phyloP scores from a whole-genome alignment of 2,113 vertebrate genomes.

The Seriola quinqueradiata region DNA sequence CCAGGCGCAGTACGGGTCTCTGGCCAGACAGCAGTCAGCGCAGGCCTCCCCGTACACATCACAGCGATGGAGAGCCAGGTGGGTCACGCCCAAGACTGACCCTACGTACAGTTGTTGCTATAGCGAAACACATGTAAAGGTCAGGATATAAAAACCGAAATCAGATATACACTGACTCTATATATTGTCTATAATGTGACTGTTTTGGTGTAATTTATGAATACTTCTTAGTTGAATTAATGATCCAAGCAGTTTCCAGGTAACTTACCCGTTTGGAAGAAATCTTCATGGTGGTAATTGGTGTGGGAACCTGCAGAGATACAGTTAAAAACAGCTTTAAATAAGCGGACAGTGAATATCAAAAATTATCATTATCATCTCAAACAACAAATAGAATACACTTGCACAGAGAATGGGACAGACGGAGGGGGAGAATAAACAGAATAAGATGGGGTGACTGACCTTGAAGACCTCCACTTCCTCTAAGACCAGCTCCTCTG shows the following conservation, averaged over 20 bases:
- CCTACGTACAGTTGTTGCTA: constrained; percentile 99
- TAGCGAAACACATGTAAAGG: constrained; percentile 42
- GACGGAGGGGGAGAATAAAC: background rate
- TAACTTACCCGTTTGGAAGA: constrained; percentile 94
- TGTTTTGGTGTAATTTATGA: background rate
- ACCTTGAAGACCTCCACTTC: constrained; percentile 99
- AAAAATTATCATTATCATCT: background rate
- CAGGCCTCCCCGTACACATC: constrained; percentile 95
- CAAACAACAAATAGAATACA: background rate
- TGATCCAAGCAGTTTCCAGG: background rate
- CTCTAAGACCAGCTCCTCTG: constrained; percentile 96
- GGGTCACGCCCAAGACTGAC: constrained; percentile 92
- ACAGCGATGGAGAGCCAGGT: constrained; percentile 96
- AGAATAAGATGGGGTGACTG: background rate
- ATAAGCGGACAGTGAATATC: background rate
- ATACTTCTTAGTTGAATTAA: background rate
- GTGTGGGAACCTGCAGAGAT: constrained; percentile 88
- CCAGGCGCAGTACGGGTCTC: constrained; percentile 98
- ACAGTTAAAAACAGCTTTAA: constrained; percentile 4
- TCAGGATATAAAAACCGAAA: background rate
- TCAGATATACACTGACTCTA: too few species aligned
- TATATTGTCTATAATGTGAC: too few species aligned
- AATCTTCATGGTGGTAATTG: constrained; percentile 97
- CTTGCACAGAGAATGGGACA: background rate
- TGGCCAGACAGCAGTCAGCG: constrained; percentile 96